Base-by-base conservation (phyloP, 2,113 vertebrate species). In the Dasyprocta punctata region DNA sequence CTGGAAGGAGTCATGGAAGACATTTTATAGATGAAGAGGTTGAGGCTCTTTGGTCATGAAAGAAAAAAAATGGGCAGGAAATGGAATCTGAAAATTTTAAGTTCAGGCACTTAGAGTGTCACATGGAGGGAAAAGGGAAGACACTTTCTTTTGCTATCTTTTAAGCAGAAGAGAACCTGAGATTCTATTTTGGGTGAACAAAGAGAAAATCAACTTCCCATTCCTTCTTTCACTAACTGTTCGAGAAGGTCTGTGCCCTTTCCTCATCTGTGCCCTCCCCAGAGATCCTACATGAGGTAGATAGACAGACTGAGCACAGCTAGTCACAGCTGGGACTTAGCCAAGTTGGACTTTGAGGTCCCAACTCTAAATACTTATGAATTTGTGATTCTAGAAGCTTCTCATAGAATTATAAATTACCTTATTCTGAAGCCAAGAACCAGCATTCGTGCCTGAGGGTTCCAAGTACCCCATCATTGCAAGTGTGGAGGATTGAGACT, bases 191-290 rank as follows among this genome's bases (percentile, higher is more conserved):
- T 4, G 38, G 44, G 13, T 8, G 22, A 30, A 33, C 10, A 52
- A 47, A 49, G 13, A 28, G 71, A 65, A 75, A 6, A 63, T 58
- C 33, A 58, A 9, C 33, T 44, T 71, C 5, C 24, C 7, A 8
- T 12, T 4, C 19, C 26, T 86, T 20, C 60, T 28, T 52, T 63
- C 47, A 65, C 2, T 33, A 61, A 65, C 2, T 26, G 49, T 30
- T 67, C 6, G n/a, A 2, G 0, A 7, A 47, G n/a, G 17, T 44
- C 11, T 38, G 20, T 14, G 0, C 2, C 7, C 16, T 41, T 8
- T 9, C 12, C 47, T 4, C 20, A 19, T 3, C 30, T 38, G 17
- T 28, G 12, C 47, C 11, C 6, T n/a, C 58, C 4, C 38, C 28
- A 3, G 38, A 78, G 28, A 65, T 7, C 3, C 0, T 3, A 3